Base-by-base conservation (phyloP, 2,113 vertebrate genomes). In the Nycticorax nycticorax region DNA sequence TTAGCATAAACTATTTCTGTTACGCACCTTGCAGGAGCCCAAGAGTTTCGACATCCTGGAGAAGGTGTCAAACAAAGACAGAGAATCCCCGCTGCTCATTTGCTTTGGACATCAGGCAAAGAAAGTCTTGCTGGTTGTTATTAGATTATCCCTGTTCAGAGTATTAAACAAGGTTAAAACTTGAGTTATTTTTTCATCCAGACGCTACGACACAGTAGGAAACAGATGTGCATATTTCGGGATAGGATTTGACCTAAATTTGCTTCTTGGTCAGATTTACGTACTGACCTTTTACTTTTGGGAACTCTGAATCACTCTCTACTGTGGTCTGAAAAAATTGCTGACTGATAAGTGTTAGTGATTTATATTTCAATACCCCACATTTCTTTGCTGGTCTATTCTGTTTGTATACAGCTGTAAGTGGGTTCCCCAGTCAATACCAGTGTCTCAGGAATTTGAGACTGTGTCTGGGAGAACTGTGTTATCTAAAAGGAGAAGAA, bases 241-340 rank as follows among this genome's bases (percentile, higher is more conserved):
- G 85, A 64, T 50, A 73, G 20, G n/a, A 50, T 66, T 81, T 95
- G 88, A 81, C 69, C 88, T 87, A 62, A 37, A 75, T 89, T 82
- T 94, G 4, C 50, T 52, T 93, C 39, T 56, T 82, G 37, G 57
- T 57, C 74, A 74, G 37, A 64, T 69, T 85, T 92, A 24, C 7
- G 0, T 88, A 28, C 24, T 57, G 43, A 75, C 55, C 21, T 88
- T 63, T 90, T 92, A 52, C 48, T 84, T 91, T 87, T 52, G 48
- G 56, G 48, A 89, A 75, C 30, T 80, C 59, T 75, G 57, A 89
- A n/a, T 76, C 41, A 81, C 2, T 71, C 48, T 92, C 22, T 83
- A 6, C 52, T 59, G 33, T 45, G 32, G 4, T 77, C 68, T 86
- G 47, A 91, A 96, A 84, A 91, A 88, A 30, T 3, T 73, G 45